Evolutionary conservation across 37 sponge, comb jelly and placozoan species (phyloP).

Genomic region (Ianthella basta): DNA sequence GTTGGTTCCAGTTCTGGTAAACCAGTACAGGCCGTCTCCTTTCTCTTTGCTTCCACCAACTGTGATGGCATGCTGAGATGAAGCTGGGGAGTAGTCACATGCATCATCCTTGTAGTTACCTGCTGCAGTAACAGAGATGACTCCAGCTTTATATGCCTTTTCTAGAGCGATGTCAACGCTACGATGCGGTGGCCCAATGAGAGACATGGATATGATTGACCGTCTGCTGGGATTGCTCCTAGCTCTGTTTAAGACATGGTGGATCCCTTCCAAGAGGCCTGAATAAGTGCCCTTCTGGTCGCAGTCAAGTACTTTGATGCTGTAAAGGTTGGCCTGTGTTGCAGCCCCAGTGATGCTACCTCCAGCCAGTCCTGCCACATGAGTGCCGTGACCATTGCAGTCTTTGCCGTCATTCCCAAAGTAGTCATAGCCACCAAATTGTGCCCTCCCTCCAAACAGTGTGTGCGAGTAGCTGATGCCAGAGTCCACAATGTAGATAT

Average conservation of each 20-base stretch:
- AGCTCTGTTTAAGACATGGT: constrained; percentile 25
- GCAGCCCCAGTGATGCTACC: constrained; percentile 60
- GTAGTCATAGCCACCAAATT: constrained; percentile 1
- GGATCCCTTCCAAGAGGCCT: constrained; percentile 45
- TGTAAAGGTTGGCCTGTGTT: constrained; percentile 51
- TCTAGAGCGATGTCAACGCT: constrained; percentile 50
- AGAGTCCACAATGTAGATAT: constrained; percentile 71
- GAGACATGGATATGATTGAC: constrained; percentile 63
- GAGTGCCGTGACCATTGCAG: constrained; percentile 78
- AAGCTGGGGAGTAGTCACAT: constrained; percentile 56
- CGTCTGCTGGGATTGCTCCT: constrained; percentile 17
- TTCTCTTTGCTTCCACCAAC: constrained; percentile 54
- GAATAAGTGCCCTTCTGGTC: constrained; percentile 44
- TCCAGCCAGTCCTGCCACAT: constrained; percentile 69
- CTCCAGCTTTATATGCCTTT: constrained; percentile 35
- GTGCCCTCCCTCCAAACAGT: constrained; percentile 18
- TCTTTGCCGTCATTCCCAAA: constrained; percentile 45
- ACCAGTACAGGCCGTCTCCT: constrained; percentile 52
- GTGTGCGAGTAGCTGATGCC: constrained; percentile 66
- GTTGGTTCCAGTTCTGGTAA: constrained; percentile 40
- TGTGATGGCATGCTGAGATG: constrained; percentile 56
- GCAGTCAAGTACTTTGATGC: constrained; percentile 68
- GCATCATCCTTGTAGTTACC: constrained; percentile 63
- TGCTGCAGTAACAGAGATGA: constrained; percentile 61
- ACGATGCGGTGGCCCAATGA: constrained; percentile 30